Percentiles rank a stretch among this genome's conserved stretches.
Conservation (phyloP, 2,888 invertebrate genomes). For the Plagiodera versicolora region DNA sequence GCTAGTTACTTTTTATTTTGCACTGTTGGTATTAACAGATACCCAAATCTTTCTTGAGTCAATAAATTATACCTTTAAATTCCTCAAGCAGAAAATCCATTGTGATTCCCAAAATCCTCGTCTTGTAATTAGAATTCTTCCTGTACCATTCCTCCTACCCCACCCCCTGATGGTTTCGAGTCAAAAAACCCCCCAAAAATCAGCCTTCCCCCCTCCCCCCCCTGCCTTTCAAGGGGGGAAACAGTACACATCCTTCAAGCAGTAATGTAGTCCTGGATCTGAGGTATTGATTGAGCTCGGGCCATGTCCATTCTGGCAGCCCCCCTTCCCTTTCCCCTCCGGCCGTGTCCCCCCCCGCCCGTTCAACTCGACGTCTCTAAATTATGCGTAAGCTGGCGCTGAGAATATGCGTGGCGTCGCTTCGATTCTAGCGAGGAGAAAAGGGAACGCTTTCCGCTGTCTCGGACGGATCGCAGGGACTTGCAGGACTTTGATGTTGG, state of each 20-base stretch:
- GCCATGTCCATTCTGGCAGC: conserved; percentile 57
- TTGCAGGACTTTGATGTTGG: conserved; percentile 49
- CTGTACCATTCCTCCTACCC: too few species aligned
- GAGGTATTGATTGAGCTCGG: conserved; percentile 54
- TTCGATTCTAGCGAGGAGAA: conserved; percentile 43
- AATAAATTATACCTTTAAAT: too few species aligned
- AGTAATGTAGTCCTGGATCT: conserved; percentile 51
- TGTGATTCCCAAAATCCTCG: too few species aligned
- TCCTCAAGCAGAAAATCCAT: too few species aligned
- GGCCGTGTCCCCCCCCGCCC: conserved; percentile 13
- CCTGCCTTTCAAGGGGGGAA: not conserved
- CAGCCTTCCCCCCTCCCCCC: too few species aligned
- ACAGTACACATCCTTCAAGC: conserved; percentile 26
- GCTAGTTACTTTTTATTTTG: too few species aligned
- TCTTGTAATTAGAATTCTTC: too few species aligned
- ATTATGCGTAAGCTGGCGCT: conserved; percentile 54
- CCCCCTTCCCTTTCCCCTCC: conserved; percentile 32
- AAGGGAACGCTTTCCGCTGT: conserved; percentile 33
- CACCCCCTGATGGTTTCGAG: too few species aligned
- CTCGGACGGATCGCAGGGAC: conserved; percentile 43
- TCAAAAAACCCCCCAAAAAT: too few species aligned
- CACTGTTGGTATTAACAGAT: too few species aligned
- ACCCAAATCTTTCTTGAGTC: too few species aligned
- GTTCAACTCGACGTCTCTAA: conserved; percentile 48
- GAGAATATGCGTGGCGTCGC: conserved; percentile 55